Percentiles rank a stretch among this genome's conserved stretches.
These are phyloP conservation scores for Crocidura indochinensis DNA, from an alignment of 2,797 vertebrate genomes.

Conservation along the genomic window DNA sequence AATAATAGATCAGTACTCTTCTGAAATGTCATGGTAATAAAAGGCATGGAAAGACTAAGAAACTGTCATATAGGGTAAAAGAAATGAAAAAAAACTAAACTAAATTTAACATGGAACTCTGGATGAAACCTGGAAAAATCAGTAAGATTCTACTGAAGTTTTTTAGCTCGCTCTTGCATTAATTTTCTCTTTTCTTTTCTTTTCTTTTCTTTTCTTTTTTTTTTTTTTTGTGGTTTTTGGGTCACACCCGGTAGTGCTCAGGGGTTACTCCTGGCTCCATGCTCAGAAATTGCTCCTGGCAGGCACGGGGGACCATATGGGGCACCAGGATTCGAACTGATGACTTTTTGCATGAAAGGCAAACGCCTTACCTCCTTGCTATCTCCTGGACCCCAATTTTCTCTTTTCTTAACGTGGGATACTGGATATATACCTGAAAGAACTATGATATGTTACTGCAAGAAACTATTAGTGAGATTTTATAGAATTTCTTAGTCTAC, in stretches of 20 bases:
- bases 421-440: neutral
- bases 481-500: neutral
- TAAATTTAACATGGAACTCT: neutral
- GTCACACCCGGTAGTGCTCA: no score
- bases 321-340: no score
- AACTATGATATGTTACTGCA: neutral
- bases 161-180: neutral
- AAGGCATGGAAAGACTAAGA: neutral
- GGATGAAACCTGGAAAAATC: conserved; percentile 1
- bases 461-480: neutral
- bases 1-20: neutral
- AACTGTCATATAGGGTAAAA: neutral
- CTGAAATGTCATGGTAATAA: conserved; percentile 23
- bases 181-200: neutral
- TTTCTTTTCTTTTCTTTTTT: no score
- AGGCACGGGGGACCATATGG: no score
- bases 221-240: no score
- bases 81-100: no score
- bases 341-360: no score
- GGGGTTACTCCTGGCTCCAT: no score
- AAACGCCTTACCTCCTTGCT: no score
- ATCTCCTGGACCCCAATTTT: no score
- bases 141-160: neutral
- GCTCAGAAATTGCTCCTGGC: no score
- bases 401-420: neutral